These are phyloP conservation scores for Theodoxus fluviatilis DNA, from an alignment of 2,888 invertebrate species.

Conservation along the genomic window DNA sequence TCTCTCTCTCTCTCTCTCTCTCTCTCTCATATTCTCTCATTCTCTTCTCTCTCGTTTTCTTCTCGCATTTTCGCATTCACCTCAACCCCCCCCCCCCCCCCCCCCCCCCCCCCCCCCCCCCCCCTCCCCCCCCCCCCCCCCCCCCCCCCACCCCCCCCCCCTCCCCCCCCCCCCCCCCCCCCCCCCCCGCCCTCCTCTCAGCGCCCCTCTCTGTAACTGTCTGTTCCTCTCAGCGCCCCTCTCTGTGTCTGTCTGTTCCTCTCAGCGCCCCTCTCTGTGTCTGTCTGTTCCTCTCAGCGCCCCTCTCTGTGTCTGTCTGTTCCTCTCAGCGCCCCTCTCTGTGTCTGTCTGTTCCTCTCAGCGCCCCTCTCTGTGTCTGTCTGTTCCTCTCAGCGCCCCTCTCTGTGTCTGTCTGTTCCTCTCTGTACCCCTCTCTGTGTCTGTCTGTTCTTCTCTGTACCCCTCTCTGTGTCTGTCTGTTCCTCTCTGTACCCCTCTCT, in stretches of 20 bases:
- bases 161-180: background rate
- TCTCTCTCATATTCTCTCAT: background rate
- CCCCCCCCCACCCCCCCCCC: background rate
- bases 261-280: conserved; percentile 17
- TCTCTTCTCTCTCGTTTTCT: background rate
- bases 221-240: background rate
- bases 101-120: background rate
- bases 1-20: background rate
- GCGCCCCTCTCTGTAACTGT: background rate
- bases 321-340: too few relatives aligned
- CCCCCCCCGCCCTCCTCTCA: background rate
- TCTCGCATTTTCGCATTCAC: background rate
- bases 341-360: too few relatives aligned
- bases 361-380: too few relatives aligned
- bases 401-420: too few relatives aligned
- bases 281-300: conserved; percentile 19
- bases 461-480: too few relatives aligned
- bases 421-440: too few relatives aligned
- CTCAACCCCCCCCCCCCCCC: background rate
- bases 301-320: conserved; percentile 15
- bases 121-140: background rate
- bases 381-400: too few relatives aligned
- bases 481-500: too few relatives aligned
- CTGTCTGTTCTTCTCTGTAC: too few relatives aligned
- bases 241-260: background rate